Conservation (phyloP, 2,113 vertebrate species). For the Coptodon bakossiorum region DNA sequence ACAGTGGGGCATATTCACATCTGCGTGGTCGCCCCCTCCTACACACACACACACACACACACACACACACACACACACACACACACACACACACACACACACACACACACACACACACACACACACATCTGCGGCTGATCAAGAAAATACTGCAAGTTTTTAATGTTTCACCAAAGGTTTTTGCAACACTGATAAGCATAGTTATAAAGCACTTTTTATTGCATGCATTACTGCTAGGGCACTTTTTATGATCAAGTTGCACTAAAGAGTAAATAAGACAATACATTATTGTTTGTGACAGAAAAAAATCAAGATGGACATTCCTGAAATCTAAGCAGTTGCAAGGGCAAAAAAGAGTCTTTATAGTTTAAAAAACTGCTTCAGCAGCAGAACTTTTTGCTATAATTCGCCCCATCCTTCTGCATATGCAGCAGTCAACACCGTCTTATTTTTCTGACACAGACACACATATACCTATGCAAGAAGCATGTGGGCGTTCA, state of each 20-base stretch:
- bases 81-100: neutral
- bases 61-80: neutral
- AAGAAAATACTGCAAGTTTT: neutral
- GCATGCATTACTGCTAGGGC: neutral
- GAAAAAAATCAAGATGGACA: neutral
- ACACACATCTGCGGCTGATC: neutral
- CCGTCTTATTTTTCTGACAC: slow-evolving; percentile 32
- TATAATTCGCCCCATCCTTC: neutral
- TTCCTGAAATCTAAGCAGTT: neutral
- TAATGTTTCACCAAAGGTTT: slow-evolving; percentile 22
- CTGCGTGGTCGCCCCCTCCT: no score
- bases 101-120: no score
- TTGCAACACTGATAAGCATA: slow-evolving; percentile 7
- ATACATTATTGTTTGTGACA: neutral
- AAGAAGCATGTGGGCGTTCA: slow-evolving; percentile 68
- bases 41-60: neutral
- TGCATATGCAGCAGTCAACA: slow-evolving; percentile 2
- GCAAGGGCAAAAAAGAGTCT: neutral
- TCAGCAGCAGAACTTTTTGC: neutral
- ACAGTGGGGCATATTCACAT: no score
- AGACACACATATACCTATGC: slow-evolving; percentile 29
- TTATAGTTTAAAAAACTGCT: neutral
- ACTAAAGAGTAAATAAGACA: neutral
- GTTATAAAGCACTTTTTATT: slow-evolving; percentile 2
- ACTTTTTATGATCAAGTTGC: neutral